phyloP scores from a whole-genome alignment of 2,113 vertebrate species.

The Cromileptes altivelis region DNA sequence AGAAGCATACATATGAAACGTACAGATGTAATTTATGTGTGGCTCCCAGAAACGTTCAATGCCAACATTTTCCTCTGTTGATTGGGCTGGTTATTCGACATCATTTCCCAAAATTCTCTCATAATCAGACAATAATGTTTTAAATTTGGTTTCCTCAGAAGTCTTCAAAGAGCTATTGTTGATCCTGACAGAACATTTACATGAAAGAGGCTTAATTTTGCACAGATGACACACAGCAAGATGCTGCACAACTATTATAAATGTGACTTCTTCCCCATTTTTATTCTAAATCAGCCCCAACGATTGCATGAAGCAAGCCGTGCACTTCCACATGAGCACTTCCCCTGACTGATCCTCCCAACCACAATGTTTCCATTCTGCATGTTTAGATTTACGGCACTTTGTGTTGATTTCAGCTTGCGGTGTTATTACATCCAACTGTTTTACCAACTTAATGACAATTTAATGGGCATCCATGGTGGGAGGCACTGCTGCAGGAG shows the following conservation, averaged over 20 bases:
- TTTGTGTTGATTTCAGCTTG: slow-evolving; percentile 47
- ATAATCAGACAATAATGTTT: neutral
- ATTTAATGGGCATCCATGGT: slow-evolving; percentile 47
- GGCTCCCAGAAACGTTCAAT: too few species aligned
- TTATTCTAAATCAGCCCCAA: neutral
- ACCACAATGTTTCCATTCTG: slow-evolving; percentile 4
- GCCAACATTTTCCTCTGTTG: too few species aligned
- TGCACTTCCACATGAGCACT: neutral
- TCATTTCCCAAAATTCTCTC: neutral
- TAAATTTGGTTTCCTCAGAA: neutral
- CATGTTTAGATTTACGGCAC: slow-evolving; percentile 21
- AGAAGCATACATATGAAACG: too few species aligned
- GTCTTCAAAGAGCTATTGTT: neutral
- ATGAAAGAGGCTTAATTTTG: neutral
- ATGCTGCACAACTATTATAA: neutral
- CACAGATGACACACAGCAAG: neutral
- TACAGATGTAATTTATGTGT: too few species aligned
- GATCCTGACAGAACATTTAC: neutral
- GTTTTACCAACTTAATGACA: slow-evolving; percentile 66
- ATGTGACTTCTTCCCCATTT: neutral
- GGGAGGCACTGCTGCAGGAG: slow-evolving; percentile 56
- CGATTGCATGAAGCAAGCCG: neutral
- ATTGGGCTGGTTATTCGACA: neutral
- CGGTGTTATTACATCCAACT: neutral
- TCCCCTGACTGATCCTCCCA: slow-evolving; percentile 2